phyloP scores from a whole-genome alignment of 1,140 invertebrate genomes.

The Conopomorpha cramerella region DNA sequence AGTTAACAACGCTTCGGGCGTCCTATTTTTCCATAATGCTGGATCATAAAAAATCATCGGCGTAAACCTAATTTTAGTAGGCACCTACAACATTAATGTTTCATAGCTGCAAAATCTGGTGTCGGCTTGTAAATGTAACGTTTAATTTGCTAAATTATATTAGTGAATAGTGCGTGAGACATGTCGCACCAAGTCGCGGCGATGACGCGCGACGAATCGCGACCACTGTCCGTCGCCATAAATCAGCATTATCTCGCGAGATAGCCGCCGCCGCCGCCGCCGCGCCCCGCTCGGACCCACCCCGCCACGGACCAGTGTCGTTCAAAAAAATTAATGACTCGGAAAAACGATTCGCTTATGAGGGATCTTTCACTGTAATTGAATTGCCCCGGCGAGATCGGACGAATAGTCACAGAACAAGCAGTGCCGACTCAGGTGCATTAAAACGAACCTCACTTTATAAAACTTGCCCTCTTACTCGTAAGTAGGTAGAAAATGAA shows the following conservation, averaged over 20 bases:
- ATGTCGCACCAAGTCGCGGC: constrained; percentile 34
- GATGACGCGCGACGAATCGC: constrained; percentile 50
- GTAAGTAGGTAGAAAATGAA: constrained; percentile 1
- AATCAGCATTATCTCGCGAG: constrained; percentile 59
- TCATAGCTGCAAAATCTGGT: no score
- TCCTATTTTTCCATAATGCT: constrained; percentile 42
- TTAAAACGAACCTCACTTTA: constrained; percentile 6
- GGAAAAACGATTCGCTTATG: constrained; percentile 61
- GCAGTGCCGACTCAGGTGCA: constrained; percentile 28
- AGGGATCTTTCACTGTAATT: constrained; percentile 59
- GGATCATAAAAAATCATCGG: no score
- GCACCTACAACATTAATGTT: no score
- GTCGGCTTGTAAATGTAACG: no score
- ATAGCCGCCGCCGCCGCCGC: constrained; percentile 49
- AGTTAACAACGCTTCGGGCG: constrained; percentile 45
- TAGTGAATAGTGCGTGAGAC: no score
- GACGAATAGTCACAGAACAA: constrained; percentile 32
- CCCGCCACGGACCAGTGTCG: no score
- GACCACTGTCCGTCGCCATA: constrained; percentile 43
- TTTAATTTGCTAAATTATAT: no score
- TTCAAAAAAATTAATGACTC: constrained; percentile 60
- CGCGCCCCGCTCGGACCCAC: constrained; percentile 43
- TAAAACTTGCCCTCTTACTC: no score
- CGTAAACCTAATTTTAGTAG: no score
- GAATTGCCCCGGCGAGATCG: constrained; percentile 54